Conservation (phyloP, 2,113 vertebrate species). For the Zootoca vivipara region DNA sequence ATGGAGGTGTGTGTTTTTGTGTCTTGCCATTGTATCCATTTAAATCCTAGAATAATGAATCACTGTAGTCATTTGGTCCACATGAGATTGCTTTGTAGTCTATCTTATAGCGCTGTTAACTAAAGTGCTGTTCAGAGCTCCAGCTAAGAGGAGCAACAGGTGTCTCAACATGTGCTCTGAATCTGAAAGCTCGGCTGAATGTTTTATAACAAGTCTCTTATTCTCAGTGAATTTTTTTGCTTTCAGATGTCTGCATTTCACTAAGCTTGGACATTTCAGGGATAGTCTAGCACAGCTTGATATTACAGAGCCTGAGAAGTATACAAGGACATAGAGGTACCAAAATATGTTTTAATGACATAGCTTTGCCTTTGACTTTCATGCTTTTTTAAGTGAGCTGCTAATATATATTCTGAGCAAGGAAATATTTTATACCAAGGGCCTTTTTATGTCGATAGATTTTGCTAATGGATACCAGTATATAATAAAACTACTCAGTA, state of each 20-base stretch:
- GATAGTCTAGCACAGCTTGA: neutral
- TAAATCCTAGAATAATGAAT: neutral
- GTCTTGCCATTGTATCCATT: neutral
- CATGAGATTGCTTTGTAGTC: neutral
- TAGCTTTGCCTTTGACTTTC: neutral
- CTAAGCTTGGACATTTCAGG: constrained; percentile 10
- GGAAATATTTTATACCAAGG: neutral
- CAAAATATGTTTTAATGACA: neutral
- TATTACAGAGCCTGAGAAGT: neutral
- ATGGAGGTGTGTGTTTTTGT: neutral
- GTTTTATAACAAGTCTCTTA: constrained; percentile 14
- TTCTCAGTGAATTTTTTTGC: constrained; percentile 4
- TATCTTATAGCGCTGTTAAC: neutral
- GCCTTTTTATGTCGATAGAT: neutral
- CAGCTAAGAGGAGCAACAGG: constrained; percentile 15
- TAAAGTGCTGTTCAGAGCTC: neutral
- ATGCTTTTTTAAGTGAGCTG: neutral
- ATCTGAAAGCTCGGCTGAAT: neutral
- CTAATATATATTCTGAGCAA: neutral
- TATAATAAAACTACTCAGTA: neutral
- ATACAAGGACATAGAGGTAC: constrained; percentile 4
- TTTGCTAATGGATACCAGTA: neutral
- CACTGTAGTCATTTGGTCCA: neutral
- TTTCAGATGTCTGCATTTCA: neutral
- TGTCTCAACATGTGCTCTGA: constrained; percentile 8